Evolutionary conservation across 1,140 invertebrate species (phyloP), one percentile per base, ranked within the genome.

Genomic region (Alviniconcha marisindica): DNA sequence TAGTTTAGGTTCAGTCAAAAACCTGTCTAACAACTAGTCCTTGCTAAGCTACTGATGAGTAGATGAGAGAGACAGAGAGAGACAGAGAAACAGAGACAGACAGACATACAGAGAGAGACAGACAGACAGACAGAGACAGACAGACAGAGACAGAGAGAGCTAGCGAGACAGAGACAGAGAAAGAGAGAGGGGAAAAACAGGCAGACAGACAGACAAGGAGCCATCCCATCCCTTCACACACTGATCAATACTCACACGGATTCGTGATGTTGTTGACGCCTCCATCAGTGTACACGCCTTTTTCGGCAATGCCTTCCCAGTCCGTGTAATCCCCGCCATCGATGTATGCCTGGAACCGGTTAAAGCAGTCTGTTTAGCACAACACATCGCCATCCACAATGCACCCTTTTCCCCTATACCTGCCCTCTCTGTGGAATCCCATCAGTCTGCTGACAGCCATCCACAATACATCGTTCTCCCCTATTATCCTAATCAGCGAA

Each of bases 331-430:
- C 69, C 24, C 85, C 85, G 0, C 85, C 85, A 54, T 87, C 85
- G 14, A 84, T 83, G 54, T 87, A 87, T 21, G 85, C 83, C 85
- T 87, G 79, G 18, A 44, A 21, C n/a, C n/a, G n/a, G n/a, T n/a
- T n/a, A n/a, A n/a, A n/a, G n/a, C n/a, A n/a, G n/a, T n/a, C n/a
- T n/a, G n/a, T n/a, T n/a, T n/a, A n/a, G n/a, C n/a, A n/a, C n/a
- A n/a, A n/a, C n/a, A n/a, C n/a, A n/a, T n/a, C n/a, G n/a, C n/a
- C n/a, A n/a, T n/a, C n/a, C n/a, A n/a, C n/a, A n/a, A n/a, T n/a
- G n/a, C n/a, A n/a, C n/a, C n/a, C n/a, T n/a, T n/a, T n/a, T n/a
- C n/a, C n/a, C n/a, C n/a, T n/a, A n/a, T n/a, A n/a, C n/a, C n/a
- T n/a, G n/a, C n/a, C n/a, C n/a, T n/a, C n/a, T n/a, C n/a, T n/a